Conservation (phyloP, 2,113 vertebrate species). For the Elaphurus davidianus region DNA sequence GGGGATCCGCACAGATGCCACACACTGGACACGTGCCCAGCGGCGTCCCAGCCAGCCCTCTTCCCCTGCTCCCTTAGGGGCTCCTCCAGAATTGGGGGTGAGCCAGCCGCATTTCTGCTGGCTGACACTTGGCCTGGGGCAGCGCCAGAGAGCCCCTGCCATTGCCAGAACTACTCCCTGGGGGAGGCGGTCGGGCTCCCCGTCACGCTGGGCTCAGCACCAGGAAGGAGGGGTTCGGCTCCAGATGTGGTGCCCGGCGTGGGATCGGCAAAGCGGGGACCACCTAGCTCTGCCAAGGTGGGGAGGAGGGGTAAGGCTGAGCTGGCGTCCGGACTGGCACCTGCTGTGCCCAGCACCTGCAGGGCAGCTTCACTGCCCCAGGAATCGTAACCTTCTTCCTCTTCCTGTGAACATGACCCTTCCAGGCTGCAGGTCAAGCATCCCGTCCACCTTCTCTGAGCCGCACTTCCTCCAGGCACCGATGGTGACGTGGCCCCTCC, state of each 20-base stretch:
- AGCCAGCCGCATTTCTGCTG: rapidly evolving
- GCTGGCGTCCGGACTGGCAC: background rate
- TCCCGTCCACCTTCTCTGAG: background rate
- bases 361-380: background rate
- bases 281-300: background rate
- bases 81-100: background rate
- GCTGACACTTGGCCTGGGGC: background rate
- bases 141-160: background rate
- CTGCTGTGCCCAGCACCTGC: background rate
- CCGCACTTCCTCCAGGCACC: background rate
- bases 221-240: too few relatives aligned
- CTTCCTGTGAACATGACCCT: background rate
- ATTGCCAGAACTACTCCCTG: rapidly evolving
- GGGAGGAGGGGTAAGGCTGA: background rate
- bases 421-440: background rate
- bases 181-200: rapidly evolving
- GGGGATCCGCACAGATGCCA: background rate
- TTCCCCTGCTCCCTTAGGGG: rapidly evolving
- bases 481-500: rapidly evolving
- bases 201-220: background rate
- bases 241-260: too few relatives aligned
- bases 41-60: background rate
- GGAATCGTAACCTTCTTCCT: background rate
- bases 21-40: background rate
- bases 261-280: rapidly evolving